Evolutionary conservation across 2,888 invertebrate genomes (phyloP).

Genomic region (Digitonthophagus gazella): DNA sequence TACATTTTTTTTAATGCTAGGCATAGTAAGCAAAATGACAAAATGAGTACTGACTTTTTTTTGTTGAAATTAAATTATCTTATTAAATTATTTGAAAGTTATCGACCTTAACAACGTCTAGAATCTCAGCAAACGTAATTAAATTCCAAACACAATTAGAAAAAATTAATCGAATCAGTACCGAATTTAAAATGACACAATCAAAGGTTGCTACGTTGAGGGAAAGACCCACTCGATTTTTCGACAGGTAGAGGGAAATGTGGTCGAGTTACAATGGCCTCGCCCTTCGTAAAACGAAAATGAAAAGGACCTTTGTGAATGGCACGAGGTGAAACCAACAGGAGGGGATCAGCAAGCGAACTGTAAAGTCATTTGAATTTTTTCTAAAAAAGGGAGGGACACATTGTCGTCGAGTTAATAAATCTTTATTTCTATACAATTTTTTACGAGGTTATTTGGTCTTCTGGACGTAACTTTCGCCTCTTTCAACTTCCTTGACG

Average conservation of each 20-base stretch:
- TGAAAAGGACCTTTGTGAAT: neutral
- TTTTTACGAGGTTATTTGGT: neutral
- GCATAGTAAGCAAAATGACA: too few species aligned
- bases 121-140: neutral
- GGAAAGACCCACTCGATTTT: neutral
- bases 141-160: neutral
- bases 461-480: slow-evolving; percentile 60
- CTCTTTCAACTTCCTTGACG: slow-evolving; percentile 86
- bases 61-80: neutral
- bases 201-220: neutral
- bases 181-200: too few species aligned
- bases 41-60: too few species aligned
- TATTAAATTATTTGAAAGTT: neutral
- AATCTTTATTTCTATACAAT: neutral
- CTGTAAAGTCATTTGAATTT: neutral
- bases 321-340: neutral
- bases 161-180: neutral
- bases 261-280: neutral
- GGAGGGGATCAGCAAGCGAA: neutral
- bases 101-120: neutral
- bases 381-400: neutral
- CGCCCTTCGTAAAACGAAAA: neutral
- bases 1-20: too few species aligned
- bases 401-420: neutral
- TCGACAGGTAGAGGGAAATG: neutral